Conservation (phyloP, 92 coral and sea anemone genomes). For the Phenganax subtilis region DNA sequence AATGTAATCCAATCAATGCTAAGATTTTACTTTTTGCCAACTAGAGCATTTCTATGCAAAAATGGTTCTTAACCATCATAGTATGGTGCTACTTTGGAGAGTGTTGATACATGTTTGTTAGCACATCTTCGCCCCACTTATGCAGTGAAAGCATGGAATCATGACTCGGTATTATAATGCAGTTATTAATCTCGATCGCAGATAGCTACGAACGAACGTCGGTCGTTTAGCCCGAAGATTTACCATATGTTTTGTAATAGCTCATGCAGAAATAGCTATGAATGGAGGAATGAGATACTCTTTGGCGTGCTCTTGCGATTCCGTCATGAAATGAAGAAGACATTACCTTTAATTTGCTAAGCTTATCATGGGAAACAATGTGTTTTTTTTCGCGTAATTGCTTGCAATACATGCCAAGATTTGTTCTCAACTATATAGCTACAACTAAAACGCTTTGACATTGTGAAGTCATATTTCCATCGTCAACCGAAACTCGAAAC, state of each 20-base stretch:
- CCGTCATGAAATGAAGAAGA: conserved; percentile 7
- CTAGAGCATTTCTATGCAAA: neutral
- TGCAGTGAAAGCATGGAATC: neutral
- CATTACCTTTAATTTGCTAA: neutral
- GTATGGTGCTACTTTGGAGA: neutral
- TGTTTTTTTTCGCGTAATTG: conserved; percentile 2
- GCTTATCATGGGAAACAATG: neutral
- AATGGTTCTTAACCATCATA: neutral
- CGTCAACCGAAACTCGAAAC: neutral
- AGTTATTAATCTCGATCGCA: neutral
- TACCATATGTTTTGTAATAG: neutral
- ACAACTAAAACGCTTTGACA: neutral
- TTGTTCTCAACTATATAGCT: neutral
- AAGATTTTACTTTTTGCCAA: too few relatives aligned
- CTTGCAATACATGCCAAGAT: neutral
- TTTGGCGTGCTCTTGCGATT: neutral
- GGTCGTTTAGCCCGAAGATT: neutral
- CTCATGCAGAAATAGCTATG: too few relatives aligned
- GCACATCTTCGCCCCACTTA: neutral
- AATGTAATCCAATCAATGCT: too few relatives aligned
- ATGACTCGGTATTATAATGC: neutral
- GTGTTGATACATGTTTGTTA: neutral
- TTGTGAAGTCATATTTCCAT: neutral
- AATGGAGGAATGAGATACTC: too few relatives aligned
- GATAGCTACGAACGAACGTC: neutral